phyloP scores from a whole-genome alignment of 2,797 vertebrate species.

The Aldrovandia affinis region DNA sequence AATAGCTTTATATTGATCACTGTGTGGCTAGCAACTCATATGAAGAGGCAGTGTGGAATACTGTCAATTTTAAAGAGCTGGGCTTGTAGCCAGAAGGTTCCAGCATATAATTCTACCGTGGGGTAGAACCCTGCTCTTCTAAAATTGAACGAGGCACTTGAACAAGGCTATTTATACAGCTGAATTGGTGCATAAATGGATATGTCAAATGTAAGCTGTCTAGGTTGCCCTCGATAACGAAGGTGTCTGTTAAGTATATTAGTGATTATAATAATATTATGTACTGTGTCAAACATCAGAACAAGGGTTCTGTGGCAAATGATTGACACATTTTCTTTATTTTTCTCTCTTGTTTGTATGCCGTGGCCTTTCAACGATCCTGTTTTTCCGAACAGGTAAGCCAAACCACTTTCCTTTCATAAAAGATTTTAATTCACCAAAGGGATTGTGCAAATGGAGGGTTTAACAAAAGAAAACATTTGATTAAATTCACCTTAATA shows the following conservation, averaged over 20 bases:
- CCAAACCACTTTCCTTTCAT: not conserved
- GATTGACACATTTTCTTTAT: not conserved
- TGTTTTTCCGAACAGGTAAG: conserved; percentile 40
- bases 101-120: not conserved
- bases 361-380: not conserved
- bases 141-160: conserved; percentile 15
- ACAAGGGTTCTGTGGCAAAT: not conserved
- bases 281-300: not conserved
- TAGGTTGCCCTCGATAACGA: not conserved
- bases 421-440: not conserved
- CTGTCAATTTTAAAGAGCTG: not conserved
- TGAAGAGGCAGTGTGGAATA: not conserved
- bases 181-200: not conserved
- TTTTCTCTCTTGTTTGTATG: conserved; percentile 8
- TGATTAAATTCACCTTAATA: too few species aligned
- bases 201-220: not conserved
- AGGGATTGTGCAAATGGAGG: not conserved
- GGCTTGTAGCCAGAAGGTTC: not conserved
- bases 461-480: not conserved
- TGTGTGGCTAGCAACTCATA: not conserved
- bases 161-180: not conserved
- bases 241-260: too few species aligned
- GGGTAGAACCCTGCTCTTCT: not conserved
- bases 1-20: not conserved
- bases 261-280: too few species aligned